Evolutionary conservation across 2,888 invertebrate genomes (phyloP).

Genomic region (Drosophila ustulata): DNA sequence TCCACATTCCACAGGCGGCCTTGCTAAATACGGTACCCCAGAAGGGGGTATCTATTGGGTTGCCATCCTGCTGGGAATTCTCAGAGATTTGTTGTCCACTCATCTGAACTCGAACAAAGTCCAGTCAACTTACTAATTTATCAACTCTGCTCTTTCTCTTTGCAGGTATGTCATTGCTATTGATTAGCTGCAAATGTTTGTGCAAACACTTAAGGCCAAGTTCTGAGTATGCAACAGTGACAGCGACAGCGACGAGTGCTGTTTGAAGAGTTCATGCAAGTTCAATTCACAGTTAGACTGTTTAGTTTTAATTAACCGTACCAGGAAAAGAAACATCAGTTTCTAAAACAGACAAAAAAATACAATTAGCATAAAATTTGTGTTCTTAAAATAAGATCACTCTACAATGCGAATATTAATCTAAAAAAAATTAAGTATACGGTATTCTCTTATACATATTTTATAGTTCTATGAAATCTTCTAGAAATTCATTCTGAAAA

Average conservation of each 20-base stretch:
- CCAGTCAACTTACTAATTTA: conserved; percentile 39
- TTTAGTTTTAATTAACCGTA: neutral
- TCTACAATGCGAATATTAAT: too few species aligned
- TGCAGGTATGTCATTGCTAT: conserved; percentile 43
- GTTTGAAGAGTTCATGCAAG: conserved; percentile 5
- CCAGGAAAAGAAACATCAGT: neutral
- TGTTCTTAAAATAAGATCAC: too few species aligned
- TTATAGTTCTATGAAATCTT: too few species aligned
- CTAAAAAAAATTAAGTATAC: too few species aligned
- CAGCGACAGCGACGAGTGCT: conserved; percentile 4
- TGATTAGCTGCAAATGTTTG: conserved; percentile 37
- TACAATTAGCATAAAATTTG: too few species aligned
- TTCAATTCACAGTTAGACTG: neutral
- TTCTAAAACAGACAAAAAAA: too few species aligned
- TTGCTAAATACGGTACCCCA: conserved; percentile 59
- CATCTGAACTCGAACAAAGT: conserved; percentile 2
- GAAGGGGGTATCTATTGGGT: conserved; percentile 24
- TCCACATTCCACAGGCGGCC: conserved; percentile 66
- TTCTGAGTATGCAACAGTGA: neutral
- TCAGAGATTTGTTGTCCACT: conserved; percentile 11
- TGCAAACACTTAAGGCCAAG: conserved; percentile 16
- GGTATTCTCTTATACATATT: too few species aligned
- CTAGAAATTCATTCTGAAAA: too few species aligned
- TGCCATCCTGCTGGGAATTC: conserved; percentile 30
- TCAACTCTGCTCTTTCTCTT: conserved; percentile 31